phyloP scores from a whole-genome alignment of 2,888 invertebrate species.

The Melinaea menophilus region DNA sequence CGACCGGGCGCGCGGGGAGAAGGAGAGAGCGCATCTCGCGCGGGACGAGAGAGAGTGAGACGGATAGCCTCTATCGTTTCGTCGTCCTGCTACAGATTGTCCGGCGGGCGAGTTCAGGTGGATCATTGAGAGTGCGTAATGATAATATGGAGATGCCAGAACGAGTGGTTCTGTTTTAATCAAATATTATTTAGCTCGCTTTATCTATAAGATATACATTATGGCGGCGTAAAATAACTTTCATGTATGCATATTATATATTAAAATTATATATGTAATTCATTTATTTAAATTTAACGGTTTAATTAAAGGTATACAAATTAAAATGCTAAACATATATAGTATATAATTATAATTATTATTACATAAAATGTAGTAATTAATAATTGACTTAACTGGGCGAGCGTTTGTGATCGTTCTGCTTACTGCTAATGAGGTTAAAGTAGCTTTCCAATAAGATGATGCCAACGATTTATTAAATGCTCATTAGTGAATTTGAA shows the following conservation, averaged over 20 bases:
- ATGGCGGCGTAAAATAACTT: constrained; percentile 38
- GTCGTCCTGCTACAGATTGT: constrained; percentile 66
- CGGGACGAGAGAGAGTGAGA: constrained; percentile 62
- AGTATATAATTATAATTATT: not conserved
- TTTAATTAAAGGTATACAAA: no score
- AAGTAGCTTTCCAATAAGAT: constrained; percentile 8
- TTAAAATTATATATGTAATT: not conserved
- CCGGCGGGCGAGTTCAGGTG: constrained; percentile 66
- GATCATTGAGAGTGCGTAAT: constrained; percentile 66
- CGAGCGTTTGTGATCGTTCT: constrained; percentile 8
- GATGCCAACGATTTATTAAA: constrained; percentile 4
- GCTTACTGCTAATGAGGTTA: constrained; percentile 8
- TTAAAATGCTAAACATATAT: no score
- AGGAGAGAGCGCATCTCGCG: constrained; percentile 68
- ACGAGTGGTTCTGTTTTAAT: constrained; percentile 49
- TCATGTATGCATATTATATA: not conserved
- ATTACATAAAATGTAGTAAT: constrained; percentile 1
- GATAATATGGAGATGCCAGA: constrained; percentile 71
- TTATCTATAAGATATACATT: constrained; percentile 48
- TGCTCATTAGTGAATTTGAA: not conserved
- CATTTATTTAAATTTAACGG: not conserved
- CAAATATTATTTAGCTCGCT: constrained; percentile 40
- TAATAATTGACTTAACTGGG: constrained; percentile 4
- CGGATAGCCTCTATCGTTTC: constrained; percentile 64
- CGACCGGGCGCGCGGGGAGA: constrained; percentile 62